phyloP scores from a whole-genome alignment of 2,113 vertebrate species.

The Sinocyclocheilus grahami region DNA sequence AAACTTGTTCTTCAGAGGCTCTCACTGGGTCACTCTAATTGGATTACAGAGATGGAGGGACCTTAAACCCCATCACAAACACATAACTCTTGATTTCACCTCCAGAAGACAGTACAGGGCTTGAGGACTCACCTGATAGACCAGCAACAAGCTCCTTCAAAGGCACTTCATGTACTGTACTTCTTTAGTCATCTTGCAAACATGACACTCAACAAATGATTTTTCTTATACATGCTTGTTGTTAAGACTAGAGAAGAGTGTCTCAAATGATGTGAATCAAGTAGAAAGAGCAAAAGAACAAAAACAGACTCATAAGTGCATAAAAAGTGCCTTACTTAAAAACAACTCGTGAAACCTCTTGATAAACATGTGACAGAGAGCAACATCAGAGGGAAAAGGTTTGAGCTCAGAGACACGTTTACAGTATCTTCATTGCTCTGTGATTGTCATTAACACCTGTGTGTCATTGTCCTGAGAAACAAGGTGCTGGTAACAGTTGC shows the following conservation, averaged over 20 bases:
- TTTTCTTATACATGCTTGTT: not conserved
- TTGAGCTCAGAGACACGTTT: not conserved
- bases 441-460: not conserved
- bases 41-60: not conserved
- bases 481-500: not conserved
- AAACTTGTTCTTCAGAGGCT: not conserved
- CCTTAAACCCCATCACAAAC: not conserved
- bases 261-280: not conserved
- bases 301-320: not conserved
- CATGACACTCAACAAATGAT: not conserved
- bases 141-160: not conserved
- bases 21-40: slow-evolving; percentile 7
- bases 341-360: not conserved
- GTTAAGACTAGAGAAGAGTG: not conserved
- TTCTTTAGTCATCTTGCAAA: not conserved
- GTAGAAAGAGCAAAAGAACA: not conserved
- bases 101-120: not conserved
- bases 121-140: not conserved
- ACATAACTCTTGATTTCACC: slow-evolving; percentile 10
- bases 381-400: not conserved
- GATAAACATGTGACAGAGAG: not conserved
- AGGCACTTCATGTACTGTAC: not conserved
- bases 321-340: not conserved
- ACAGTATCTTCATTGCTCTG: not conserved
- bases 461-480: slow-evolving; percentile 12